Evolutionary conservation across 2,888 invertebrate species (phyloP).

Genomic region (Adelphocoris suturalis): DNA sequence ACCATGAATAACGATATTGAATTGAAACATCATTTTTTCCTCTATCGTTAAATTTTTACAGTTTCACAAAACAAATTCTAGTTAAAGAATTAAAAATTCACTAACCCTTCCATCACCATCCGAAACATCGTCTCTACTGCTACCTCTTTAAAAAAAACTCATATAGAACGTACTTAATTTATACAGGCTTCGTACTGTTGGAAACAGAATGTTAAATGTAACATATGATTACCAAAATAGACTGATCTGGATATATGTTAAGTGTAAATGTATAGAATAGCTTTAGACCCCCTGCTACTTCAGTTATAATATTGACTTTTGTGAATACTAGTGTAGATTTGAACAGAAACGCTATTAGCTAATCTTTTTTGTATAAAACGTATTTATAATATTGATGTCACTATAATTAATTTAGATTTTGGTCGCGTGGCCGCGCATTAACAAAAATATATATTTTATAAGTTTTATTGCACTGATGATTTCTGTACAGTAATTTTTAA

Average conservation of each 20-base stretch:
- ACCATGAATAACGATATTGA: too few relatives aligned
- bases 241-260: slow-evolving; percentile 74
- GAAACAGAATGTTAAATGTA: slow-evolving; percentile 65
- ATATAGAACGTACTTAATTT: slow-evolving; percentile 65
- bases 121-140: not conserved
- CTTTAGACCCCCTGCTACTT: slow-evolving; percentile 53
- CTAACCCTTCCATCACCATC: slow-evolving; percentile 29
- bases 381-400: slow-evolving; percentile 57
- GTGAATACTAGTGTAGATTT: slow-evolving; percentile 65
- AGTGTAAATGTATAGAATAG: slow-evolving; percentile 66
- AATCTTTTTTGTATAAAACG: slow-evolving; percentile 66
- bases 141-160: slow-evolving; percentile 42
- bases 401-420: slow-evolving; percentile 57
- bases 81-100: too few relatives aligned
- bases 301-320: slow-evolving; percentile 55
- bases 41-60: too few relatives aligned
- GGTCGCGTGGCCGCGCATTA: slow-evolving; percentile 54
- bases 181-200: slow-evolving; percentile 48
- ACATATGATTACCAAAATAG: slow-evolving; percentile 75
- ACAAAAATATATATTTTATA: slow-evolving; percentile 60
- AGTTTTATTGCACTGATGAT: slow-evolving; percentile 67
- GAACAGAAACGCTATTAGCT: slow-evolving; percentile 64
- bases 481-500: slow-evolving; percentile 74
- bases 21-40: too few relatives aligned
- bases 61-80: too few relatives aligned